phyloP scores from a whole-genome alignment of 2,888 invertebrate genomes.

The Tiliacea citrago region DNA sequence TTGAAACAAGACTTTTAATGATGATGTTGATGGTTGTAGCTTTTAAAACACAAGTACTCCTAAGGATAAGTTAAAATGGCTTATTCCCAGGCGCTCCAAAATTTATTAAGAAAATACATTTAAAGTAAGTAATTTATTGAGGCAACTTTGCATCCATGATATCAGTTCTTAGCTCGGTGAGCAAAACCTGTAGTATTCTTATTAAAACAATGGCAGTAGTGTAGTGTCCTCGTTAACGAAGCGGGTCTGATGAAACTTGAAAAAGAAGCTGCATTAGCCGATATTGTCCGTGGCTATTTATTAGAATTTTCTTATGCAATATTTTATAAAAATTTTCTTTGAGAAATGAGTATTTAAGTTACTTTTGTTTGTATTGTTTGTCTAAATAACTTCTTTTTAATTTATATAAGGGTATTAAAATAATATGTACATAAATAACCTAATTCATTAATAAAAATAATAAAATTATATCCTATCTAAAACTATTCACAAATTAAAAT shows the following conservation, averaged over 20 bases:
- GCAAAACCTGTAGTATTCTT: constrained; percentile 42
- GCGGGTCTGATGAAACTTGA: constrained; percentile 45
- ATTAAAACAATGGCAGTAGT: constrained; percentile 52
- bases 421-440: no score
- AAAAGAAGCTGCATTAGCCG: constrained; percentile 51
- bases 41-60: not conserved
- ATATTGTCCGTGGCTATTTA: constrained; percentile 45
- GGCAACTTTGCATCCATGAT: constrained; percentile 17
- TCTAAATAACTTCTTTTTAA: no score
- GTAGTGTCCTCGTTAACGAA: constrained; percentile 49
- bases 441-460: no score
- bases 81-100: no score
- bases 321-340: constrained; percentile 26
- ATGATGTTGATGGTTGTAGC: not conserved
- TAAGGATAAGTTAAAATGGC: not conserved
- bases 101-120: not conserved
- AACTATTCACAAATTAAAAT: no score
- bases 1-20: not conserved
- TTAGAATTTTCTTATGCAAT: constrained; percentile 27
- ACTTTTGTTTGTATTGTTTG: not conserved
- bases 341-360: not conserved
- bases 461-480: no score
- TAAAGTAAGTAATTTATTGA: constrained; percentile 17
- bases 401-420: no score
- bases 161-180: constrained; percentile 36